Conservation (phyloP, 2,113 vertebrate genomes). For the Gambusia holbrooki region DNA sequence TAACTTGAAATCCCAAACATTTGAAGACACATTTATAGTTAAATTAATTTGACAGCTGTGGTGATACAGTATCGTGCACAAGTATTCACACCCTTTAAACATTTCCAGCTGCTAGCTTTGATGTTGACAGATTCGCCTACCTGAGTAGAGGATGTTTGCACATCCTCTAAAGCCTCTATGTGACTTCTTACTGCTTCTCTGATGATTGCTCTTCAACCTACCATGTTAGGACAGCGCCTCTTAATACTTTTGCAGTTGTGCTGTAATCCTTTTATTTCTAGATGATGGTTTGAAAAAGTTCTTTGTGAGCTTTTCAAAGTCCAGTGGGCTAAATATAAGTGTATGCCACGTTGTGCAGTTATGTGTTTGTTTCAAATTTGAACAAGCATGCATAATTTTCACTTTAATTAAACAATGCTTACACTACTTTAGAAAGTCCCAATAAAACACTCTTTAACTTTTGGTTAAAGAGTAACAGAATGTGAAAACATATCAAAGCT, state of each 20-base stretch:
- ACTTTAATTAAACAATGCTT: background rate
- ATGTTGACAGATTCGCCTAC: no score
- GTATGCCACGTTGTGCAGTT: background rate
- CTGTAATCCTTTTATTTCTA: no score
- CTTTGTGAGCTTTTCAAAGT: no score
- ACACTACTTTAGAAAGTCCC: background rate
- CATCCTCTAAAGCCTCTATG: no score
- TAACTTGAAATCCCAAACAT: slow-evolving; percentile 2
- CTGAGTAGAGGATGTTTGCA: no score
- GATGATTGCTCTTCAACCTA: background rate
- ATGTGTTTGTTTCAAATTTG: background rate
- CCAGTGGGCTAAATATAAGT: no score
- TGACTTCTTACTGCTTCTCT: no score
- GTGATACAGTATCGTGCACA: background rate
- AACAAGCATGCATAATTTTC: background rate
- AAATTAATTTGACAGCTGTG: background rate
- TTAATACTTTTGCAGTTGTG: no score
- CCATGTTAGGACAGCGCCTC: background rate
- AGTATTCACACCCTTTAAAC: no score
- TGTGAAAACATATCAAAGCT: background rate
- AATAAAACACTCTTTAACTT: background rate
- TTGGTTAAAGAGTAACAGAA: no score
- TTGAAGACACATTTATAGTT: background rate
- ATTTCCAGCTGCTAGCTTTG: no score
- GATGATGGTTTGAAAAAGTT: no score